Conservation (phyloP, 2,888 invertebrate species). For the Noctua fimbriata region DNA sequence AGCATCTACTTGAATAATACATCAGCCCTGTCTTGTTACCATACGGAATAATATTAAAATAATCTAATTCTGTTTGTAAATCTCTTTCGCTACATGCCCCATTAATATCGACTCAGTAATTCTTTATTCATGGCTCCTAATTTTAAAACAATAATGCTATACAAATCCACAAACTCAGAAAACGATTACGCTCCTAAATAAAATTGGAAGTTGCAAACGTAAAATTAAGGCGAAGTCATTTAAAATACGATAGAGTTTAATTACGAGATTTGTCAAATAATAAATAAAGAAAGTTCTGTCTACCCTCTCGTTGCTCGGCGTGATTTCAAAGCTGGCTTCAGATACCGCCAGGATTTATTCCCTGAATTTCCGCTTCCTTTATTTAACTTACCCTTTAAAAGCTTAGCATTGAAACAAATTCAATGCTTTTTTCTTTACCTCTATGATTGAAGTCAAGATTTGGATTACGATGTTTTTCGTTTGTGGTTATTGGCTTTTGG, state of each 20-base stretch:
- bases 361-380: constrained; percentile 66
- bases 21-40: neutral
- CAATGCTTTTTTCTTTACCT: constrained; percentile 51
- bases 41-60: constrained; percentile 33
- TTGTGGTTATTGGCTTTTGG: constrained; percentile 41
- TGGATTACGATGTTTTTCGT: constrained; percentile 36
- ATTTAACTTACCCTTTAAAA: constrained; percentile 70
- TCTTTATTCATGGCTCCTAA: constrained; percentile 54
- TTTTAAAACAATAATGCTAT: constrained; percentile 50
- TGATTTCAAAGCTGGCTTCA: constrained; percentile 70
- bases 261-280: constrained; percentile 80
- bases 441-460: constrained; percentile 47
- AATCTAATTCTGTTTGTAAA: constrained; percentile 17
- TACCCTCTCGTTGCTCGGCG: constrained; percentile 58
- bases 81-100: constrained; percentile 12
- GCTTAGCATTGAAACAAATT: constrained; percentile 61
- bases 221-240: constrained; percentile 67
- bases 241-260: constrained; percentile 75
- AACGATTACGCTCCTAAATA: constrained; percentile 57
- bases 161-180: constrained; percentile 47
- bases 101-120: constrained; percentile 58
- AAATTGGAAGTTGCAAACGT: constrained; percentile 58
- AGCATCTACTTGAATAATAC: neutral
- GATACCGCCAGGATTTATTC: constrained; percentile 73
- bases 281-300: constrained; percentile 74